phyloP scores from a whole-genome alignment of 1,140 invertebrate genomes.

The Adelges cooleyi region DNA sequence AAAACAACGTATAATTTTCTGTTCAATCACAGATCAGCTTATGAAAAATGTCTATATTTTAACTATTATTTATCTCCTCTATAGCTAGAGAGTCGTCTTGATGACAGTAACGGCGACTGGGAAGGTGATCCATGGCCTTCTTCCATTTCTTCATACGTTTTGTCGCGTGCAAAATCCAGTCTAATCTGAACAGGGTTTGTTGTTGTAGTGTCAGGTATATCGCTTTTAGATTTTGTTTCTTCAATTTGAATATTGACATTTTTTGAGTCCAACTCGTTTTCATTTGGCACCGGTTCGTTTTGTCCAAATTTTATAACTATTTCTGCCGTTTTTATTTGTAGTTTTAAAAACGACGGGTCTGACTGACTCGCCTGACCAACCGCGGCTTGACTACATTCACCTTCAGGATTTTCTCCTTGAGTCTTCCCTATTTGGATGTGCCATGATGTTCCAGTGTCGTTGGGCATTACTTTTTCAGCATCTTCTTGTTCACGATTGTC shows the following conservation, averaged over 20 bases:
- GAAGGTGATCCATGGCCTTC: constrained; percentile 17
- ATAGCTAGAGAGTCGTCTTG: constrained; percentile 22
- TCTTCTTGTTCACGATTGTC: constrained; percentile 26
- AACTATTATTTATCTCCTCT: constrained; percentile 25
- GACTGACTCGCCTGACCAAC: constrained; percentile 11
- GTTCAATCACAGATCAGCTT: constrained; percentile 27
- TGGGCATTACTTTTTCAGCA: constrained; percentile 9
- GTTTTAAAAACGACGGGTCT: constrained; percentile 34
- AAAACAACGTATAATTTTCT: constrained; percentile 18
- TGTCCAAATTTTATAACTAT: constrained; percentile 36
- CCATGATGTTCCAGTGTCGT: constrained; percentile 16
- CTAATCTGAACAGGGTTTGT: constrained; percentile 33
- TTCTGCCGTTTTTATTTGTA: constrained; percentile 37
- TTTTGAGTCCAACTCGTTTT: constrained; percentile 30
- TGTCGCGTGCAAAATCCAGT: constrained; percentile 31
- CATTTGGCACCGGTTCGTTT: constrained; percentile 12
- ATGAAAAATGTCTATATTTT: neutral
- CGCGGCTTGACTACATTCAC: constrained; percentile 8
- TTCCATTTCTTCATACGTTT: constrained; percentile 25
- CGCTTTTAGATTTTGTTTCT: constrained; percentile 15
- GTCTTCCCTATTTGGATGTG: constrained; percentile 27
- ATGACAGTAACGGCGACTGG: constrained; percentile 19
- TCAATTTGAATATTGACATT: constrained; percentile 35
- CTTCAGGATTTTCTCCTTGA: constrained; percentile 17
- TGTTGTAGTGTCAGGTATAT: constrained; percentile 1